Conservation (phyloP, 2,888 invertebrate species). For the Pollenia angustigena region DNA sequence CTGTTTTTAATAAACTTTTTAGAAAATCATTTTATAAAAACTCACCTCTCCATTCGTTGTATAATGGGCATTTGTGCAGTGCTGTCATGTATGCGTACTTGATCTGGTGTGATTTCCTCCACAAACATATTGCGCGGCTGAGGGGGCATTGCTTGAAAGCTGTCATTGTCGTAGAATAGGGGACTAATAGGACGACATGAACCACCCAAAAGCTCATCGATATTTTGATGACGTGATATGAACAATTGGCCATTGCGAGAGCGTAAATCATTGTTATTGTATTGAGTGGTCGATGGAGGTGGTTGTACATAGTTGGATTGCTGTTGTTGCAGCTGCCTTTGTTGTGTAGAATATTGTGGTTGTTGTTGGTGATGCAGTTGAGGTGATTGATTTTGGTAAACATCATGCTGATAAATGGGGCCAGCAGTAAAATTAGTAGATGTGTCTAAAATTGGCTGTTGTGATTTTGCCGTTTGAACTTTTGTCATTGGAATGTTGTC, state of each 20-base stretch:
- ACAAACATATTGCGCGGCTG: constrained; percentile 77
- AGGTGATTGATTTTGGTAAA: constrained; percentile 73
- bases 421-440: constrained; percentile 45
- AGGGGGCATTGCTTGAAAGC: constrained; percentile 69
- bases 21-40: constrained; percentile 50
- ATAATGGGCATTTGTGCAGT: constrained; percentile 89
- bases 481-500: constrained; percentile 87
- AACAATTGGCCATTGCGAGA: constrained; percentile 85
- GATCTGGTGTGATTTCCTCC: constrained; percentile 90
- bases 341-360: constrained; percentile 31
- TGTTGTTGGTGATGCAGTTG: constrained; percentile 14
- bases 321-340: constrained; percentile 39
- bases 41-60: constrained; percentile 87
- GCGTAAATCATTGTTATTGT: constrained; percentile 63
- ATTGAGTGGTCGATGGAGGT: constrained; percentile 39
- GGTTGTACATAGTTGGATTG: constrained; percentile 74
- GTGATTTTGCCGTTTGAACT: constrained; percentile 75
- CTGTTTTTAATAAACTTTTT: constrained; percentile 5
- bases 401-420: constrained; percentile 63
- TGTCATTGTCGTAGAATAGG: constrained; percentile 84
- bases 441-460: constrained; percentile 73
- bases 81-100: constrained; percentile 92
- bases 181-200: constrained; percentile 87
- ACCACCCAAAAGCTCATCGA: constrained; percentile 94
- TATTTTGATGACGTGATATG: constrained; percentile 93